Conservation (phyloP, 2,888 invertebrate genomes). For the Epinotia bilunana region DNA sequence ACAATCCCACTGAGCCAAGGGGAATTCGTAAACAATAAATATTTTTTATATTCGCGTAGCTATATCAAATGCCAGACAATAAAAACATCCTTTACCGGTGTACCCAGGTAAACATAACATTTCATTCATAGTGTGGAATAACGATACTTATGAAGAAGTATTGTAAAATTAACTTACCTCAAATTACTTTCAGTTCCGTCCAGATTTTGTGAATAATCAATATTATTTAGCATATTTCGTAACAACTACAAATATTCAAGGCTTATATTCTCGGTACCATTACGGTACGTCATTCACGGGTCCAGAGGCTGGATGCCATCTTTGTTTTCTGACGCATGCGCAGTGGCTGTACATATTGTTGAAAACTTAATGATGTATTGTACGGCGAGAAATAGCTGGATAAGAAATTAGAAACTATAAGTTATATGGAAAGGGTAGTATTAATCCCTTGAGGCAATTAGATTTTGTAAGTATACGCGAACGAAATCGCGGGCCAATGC, state of each 20-base stretch:
- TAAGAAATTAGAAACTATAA: too few species aligned
- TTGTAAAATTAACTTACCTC: conserved; percentile 7
- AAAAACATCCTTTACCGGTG: conserved; percentile 4
- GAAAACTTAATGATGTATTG: background rate
- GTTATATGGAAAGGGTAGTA: too few species aligned
- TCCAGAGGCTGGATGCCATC: conserved; percentile 57
- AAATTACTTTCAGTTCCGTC: background rate
- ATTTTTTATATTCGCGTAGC: background rate
- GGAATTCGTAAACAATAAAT: conserved; percentile 39
- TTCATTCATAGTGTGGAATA: background rate
- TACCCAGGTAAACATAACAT: background rate
- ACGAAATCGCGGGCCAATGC: too few species aligned
- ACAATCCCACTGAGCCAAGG: conserved; percentile 1
- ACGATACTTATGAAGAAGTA: background rate
- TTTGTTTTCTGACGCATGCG: conserved; percentile 57
- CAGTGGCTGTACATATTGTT: conserved; percentile 19
- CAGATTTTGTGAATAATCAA: background rate
- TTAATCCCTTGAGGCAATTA: too few species aligned
- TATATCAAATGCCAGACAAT: background rate
- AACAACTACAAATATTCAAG: background rate
- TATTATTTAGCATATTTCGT: background rate
- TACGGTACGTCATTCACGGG: conserved; percentile 3
- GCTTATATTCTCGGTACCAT: background rate
- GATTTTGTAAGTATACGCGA: too few species aligned
- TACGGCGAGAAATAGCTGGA: too few species aligned